Conservation (phyloP, 2,113 vertebrate species). For the Meles meles region DNA sequence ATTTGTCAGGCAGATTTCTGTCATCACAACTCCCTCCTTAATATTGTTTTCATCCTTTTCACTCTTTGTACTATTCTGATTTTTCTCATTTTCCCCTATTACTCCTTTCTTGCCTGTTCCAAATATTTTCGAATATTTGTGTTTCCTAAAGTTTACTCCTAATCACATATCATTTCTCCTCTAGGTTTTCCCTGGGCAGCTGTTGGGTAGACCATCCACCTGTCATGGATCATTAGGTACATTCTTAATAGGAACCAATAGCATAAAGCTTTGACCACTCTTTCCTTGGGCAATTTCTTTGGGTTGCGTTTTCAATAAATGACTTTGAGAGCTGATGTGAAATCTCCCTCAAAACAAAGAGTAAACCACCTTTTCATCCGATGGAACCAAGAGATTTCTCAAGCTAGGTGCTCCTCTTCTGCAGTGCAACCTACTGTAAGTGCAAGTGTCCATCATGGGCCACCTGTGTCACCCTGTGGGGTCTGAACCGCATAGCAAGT, state of each 20-base stretch:
- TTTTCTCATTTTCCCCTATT: not conserved
- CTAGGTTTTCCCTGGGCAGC: not conserved
- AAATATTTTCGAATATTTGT: not conserved
- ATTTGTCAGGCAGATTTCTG: not conserved
- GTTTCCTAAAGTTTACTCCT: not conserved
- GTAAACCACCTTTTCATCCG: not conserved
- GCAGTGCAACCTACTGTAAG: rapidly evolving
- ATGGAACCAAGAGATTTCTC: not conserved
- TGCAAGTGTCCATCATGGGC: too few relatives aligned
- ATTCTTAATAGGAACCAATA: not conserved
- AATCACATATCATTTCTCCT: not conserved
- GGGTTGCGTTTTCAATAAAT: not conserved
- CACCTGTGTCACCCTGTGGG: rapidly evolving
- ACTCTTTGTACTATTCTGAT: not conserved
- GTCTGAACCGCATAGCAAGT: rapidly evolving
- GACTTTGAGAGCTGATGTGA: not conserved
- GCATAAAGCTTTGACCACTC: rapidly evolving
- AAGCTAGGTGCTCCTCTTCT: not conserved
- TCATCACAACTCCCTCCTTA: not conserved
- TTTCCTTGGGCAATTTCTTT: not conserved
- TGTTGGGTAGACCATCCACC: too few relatives aligned
- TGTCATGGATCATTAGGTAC: not conserved
- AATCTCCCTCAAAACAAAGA: rapidly evolving
- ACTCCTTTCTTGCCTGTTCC: not conserved
- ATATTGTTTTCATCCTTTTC: not conserved